Evolutionary conservation across 1,140 invertebrate species (phyloP), one percentile per base, ranked within the genome.

Genomic region (Homalodisca vitripennis): DNA sequence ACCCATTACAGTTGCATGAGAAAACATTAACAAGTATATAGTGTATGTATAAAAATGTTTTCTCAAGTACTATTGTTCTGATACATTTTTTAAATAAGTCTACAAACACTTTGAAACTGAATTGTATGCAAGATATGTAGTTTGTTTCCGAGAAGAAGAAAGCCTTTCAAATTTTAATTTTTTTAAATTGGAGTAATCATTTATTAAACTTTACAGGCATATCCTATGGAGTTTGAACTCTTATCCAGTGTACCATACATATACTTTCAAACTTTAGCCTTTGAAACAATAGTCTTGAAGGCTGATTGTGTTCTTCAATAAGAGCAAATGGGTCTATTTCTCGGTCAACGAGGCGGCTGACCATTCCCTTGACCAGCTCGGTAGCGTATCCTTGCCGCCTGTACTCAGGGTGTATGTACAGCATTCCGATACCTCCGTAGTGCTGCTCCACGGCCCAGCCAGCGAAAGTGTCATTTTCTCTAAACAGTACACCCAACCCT

Each of bases 361-460:
- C 26, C 60, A 63, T 63, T 14, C 14, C 27, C 14, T 63, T 29
- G n/a, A 63, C 31, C 29, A 63, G 24, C 1, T 27, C 31, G 30
- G 14, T 31, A 12, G 27, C 60, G 34, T 31, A 63, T 31, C 60
- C 60, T 63, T 31, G 60, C 20, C 31, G 30, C 24, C 60, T 30
- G 17, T 63, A n/a, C 30, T 63, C 60, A 13, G 29, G 17, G n/a
- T 32, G 24, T 6, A 63, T 31, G 34, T 31, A 32, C 60, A 63
- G 27, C 60, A 63, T 63, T 20, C 60, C 60, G 1, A 63, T 63
- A 14, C 27, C 60, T 14, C 60, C 60, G 24, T 32, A 63, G 24
- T 63, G 60, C 31, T 63, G 60, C 34, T 63, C 60, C 26, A 63
- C 60, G 20, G 60, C 20, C 60, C 60, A 63, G 1, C 60, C 60